A percentile compares a stretch with the other conserved stretches of the same genome.
Evolutionary conservation across 2,113 vertebrate species (phyloP).

Genomic region (Sapayoa aenigma): DNA sequence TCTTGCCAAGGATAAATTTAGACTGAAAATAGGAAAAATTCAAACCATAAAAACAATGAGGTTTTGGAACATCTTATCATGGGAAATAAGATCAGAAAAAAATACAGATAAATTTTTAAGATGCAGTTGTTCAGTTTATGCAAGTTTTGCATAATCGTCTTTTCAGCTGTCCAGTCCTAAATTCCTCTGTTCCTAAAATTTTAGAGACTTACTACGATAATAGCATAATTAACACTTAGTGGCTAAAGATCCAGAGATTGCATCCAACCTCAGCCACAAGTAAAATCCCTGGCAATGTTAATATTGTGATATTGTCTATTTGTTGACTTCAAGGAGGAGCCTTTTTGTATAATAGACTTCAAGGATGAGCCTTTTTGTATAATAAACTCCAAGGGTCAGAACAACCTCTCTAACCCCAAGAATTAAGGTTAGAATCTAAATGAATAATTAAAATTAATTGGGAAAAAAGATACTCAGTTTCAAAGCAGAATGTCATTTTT

Average conservation of each 20-base stretch:
- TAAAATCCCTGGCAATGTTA: background rate
- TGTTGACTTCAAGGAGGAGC: background rate
- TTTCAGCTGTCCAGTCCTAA: background rate
- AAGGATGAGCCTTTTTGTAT: background rate
- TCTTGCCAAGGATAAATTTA: conserved; percentile 24
- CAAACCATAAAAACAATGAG: background rate
- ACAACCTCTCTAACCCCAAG: background rate
- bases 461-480: background rate
- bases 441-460: background rate
- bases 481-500: background rate
- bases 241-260: background rate
- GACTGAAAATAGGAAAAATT: conserved; percentile 10
- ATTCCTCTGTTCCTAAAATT: background rate
- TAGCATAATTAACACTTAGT: background rate
- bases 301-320: background rate
- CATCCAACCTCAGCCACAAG: background rate
- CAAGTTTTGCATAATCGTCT: background rate
- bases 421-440: background rate
- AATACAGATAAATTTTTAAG: background rate
- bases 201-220: background rate
- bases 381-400: background rate
- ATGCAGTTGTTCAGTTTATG: background rate
- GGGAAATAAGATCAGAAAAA: background rate
- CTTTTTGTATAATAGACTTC: background rate
- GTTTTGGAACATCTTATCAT: background rate